Evolutionary conservation across 23 tunicate genomes (phyloP).

Genomic region (Ascidia mentula): DNA sequence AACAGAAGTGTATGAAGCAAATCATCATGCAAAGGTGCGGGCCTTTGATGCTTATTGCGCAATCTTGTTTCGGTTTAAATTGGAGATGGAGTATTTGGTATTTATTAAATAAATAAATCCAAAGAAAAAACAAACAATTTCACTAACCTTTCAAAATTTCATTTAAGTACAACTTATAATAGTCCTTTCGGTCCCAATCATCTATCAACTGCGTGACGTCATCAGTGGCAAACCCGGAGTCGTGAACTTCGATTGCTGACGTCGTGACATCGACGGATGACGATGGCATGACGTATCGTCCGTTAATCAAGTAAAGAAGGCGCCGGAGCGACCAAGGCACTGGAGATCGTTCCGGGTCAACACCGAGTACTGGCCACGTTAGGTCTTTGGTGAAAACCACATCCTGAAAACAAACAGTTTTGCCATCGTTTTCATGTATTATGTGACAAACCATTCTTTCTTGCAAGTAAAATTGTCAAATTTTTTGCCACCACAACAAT

Average conservation of each 20-base stretch:
- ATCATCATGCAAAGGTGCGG: too few species aligned
- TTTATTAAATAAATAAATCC: too few species aligned
- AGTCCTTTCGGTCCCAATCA: slow-evolving; percentile 66
- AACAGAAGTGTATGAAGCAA: background rate
- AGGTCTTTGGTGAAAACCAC: slow-evolving; percentile 39
- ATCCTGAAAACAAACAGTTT: slow-evolving; percentile 29
- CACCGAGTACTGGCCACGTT: slow-evolving; percentile 40
- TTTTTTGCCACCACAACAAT: too few species aligned
- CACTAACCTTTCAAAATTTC: slow-evolving; percentile 87
- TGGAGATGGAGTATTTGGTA: too few species aligned
- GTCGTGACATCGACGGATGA: slow-evolving; percentile 13
- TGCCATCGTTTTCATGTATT: background rate
- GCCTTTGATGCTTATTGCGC: too few species aligned
- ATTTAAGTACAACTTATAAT: slow-evolving; percentile 43
- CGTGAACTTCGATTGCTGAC: slow-evolving; percentile 50
- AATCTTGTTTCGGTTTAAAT: too few species aligned
- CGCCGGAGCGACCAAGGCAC: slow-evolving; percentile 76
- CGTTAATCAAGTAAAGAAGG: slow-evolving; percentile 60
- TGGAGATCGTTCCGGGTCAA: slow-evolving; percentile 21
- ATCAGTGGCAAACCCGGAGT: slow-evolving; percentile 41
- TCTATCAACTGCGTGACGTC: slow-evolving; percentile 51
- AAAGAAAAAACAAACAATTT: too few species aligned
- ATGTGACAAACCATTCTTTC: background rate
- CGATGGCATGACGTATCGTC: slow-evolving; percentile 44
- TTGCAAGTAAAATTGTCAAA: background rate